Evolutionary conservation across 2,113 vertebrate genomes (phyloP).

Genomic region (Oreochromis tanganicae): DNA sequence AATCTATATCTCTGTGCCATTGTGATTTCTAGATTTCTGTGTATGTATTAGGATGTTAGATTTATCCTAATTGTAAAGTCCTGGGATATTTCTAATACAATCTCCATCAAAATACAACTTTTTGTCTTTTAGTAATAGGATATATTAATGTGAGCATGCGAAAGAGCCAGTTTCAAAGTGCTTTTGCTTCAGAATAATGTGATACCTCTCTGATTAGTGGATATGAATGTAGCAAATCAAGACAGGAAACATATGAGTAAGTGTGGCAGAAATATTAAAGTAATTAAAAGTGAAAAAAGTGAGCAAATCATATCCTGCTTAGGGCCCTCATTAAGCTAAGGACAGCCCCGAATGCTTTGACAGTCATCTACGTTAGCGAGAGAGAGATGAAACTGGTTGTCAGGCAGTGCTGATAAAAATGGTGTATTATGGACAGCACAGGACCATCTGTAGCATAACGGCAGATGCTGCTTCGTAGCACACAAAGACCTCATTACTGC

Average conservation of each 20-base stretch:
- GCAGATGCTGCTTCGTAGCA: conserved; percentile 1
- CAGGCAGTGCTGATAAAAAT: conserved; percentile 7
- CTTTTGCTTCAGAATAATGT: neutral
- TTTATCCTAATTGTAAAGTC: neutral
- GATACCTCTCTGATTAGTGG: neutral
- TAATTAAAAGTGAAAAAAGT: conserved; percentile 41
- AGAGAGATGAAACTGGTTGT: conserved; percentile 22
- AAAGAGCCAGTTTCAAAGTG: neutral
- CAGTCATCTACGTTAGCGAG: conserved; percentile 12
- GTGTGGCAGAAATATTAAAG: conserved; percentile 13
- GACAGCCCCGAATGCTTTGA: conserved; percentile 7
- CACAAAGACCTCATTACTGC: neutral
- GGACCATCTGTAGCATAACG: conserved; percentile 12
- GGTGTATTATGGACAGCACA: conserved; percentile 5
- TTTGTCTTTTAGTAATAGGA: neutral
- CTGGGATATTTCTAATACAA: neutral
- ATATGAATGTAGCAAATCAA: neutral
- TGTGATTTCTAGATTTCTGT: neutral
- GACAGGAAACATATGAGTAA: neutral
- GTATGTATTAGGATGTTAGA: neutral
- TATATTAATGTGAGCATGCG: neutral
- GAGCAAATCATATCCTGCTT: conserved; percentile 27
- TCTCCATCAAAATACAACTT: neutral
- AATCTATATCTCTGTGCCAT: neutral
- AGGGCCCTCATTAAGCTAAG: conserved; percentile 25